Evolutionary conservation across 2,888 invertebrate genomes (phyloP).

Genomic region (Spialia ferax): DNA sequence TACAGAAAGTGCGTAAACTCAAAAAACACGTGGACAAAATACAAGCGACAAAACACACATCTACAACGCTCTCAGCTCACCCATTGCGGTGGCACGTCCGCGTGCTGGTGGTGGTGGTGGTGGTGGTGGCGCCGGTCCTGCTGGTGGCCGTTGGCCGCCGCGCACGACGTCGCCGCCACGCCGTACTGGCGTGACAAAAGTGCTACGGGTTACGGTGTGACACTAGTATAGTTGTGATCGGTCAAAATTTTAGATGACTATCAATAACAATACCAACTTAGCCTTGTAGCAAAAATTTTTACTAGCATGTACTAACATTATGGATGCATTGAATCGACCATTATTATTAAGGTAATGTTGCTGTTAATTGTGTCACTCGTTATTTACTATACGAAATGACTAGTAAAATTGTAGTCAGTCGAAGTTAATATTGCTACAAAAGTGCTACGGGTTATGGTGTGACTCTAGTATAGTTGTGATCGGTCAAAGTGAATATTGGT

Average conservation of each 20-base stretch:
- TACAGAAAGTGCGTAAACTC: conserved; percentile 8
- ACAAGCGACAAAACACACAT: conserved; percentile 40
- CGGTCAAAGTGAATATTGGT: too few species aligned
- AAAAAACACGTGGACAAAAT: conserved; percentile 26
- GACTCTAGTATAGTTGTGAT: background rate
- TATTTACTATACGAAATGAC: too few species aligned
- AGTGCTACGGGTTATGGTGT: conserved; percentile 39
- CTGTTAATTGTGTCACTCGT: too few species aligned
- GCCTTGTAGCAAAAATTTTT: too few species aligned
- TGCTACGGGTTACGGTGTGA: conserved; percentile 33
- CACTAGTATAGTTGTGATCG: background rate
- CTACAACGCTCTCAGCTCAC: conserved; percentile 49
- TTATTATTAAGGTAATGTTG: too few species aligned
- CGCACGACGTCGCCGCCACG: conserved; percentile 84
- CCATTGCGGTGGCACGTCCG: conserved; percentile 82
- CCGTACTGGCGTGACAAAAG: conserved; percentile 71
- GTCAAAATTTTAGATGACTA: too few species aligned
- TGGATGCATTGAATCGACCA: too few species aligned
- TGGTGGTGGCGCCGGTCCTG: conserved; percentile 75
- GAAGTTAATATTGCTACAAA: too few species aligned
- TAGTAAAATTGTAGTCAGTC: too few species aligned
- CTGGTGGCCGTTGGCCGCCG: conserved; percentile 80
- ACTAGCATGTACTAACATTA: too few species aligned
- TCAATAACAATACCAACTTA: too few species aligned
- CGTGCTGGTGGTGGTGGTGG: conserved; percentile 77